phyloP scores from a whole-genome alignment of 2,113 vertebrate genomes.

The Coptodon bakossiorum region DNA sequence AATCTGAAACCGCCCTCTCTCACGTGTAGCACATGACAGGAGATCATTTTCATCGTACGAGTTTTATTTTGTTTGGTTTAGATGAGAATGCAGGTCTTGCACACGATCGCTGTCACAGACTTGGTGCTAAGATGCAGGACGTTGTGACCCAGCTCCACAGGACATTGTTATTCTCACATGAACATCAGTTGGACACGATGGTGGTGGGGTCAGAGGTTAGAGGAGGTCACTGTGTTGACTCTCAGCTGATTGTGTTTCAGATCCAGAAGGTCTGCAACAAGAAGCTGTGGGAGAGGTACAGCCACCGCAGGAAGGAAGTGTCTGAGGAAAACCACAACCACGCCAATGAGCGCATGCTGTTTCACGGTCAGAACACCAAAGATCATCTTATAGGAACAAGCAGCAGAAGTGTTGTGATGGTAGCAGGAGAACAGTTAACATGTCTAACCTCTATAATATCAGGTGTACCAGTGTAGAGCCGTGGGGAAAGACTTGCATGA shows the following conservation, averaged over 20 bases:
- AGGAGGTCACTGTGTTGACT: neutral
- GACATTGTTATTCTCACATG: neutral
- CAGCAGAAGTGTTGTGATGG: neutral
- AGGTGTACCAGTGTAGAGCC: neutral
- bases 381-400: neutral
- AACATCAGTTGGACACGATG: neutral
- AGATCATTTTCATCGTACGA: neutral
- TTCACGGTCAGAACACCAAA: constrained; percentile 75
- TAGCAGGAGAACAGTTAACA: neutral
- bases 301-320: constrained; percentile 89
- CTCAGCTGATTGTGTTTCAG: constrained; percentile 50
- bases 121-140: neutral
- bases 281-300: constrained; percentile 85
- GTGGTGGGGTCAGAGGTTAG: neutral
- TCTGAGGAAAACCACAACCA: constrained; percentile 92
- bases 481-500: neutral
- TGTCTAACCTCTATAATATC: neutral
- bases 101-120: neutral
- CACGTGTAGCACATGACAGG: neutral
- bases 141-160: neutral
- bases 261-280: constrained; percentile 94
- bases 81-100: neutral
- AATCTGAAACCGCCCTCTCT: neutral
- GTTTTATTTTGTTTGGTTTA: neutral
- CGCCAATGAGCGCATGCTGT: constrained; percentile 90